Base-by-base conservation (phyloP, 64 coral and sea anemone species). In the Montipora foliosa region DNA sequence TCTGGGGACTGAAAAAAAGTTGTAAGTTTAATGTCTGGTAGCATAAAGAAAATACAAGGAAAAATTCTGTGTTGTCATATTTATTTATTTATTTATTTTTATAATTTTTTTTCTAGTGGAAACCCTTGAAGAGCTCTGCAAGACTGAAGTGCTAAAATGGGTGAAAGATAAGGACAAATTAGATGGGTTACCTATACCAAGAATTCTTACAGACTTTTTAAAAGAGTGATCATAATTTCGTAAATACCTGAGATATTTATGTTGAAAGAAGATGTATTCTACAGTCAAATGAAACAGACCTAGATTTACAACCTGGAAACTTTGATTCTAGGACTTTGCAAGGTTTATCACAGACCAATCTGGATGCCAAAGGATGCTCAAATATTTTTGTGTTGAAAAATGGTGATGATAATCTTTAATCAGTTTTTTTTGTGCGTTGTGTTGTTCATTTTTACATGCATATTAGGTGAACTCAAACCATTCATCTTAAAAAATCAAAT, bases 191-290 rank as follows among this genome's bases (percentile, higher is more conserved):
- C 89, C 91, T 50, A 67, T 99, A 51, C 98, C 98, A 55, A 81
- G 80, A 44, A 75, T 88, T 89, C 37, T 99, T 25, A 95, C 83
- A 97, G 96, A 97, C 51, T 97, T 91, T 92, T 76, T 97, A 50
- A 91, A 93, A 86, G 82, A 86, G 44, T 86, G 20, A 49, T 11
- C 6, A 57, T 57, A 57, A 57, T 57, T 22, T 50, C 50, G 46
- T 86, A 70, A 45, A 47, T 72, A 86, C 46, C 16, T 72, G 60
- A 78, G 76, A 78, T 78, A 78, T 78, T 78, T 78, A 78, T 78
- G 6, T 48, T 78, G 15, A 49, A 78, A 14, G 16, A 70, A 37
- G 37, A 37, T 37, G 37, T 37, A 37, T 37, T 37, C 37, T 37
- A 37, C 37, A 37, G 37, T 37, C 37, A 11, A 57, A 57, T 57